Percentiles rank a stretch among this genome's conserved stretches.
Conservation (phyloP, 1,140 invertebrate genomes). For the Drosophila mojavensis region DNA sequence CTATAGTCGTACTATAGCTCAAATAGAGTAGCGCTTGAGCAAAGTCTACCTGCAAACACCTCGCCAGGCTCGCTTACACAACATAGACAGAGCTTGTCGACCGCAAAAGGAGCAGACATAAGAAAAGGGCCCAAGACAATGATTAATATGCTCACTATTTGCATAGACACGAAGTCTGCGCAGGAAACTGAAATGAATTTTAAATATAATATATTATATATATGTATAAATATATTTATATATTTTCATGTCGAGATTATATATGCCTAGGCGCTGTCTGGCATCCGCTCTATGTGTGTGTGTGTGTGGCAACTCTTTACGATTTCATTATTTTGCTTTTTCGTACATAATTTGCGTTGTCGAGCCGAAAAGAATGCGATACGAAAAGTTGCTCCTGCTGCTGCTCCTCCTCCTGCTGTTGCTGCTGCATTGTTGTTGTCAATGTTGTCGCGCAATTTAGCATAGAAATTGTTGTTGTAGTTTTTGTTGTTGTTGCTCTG, state of each 20-base stretch:
- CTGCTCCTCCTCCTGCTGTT: conserved; percentile 8
- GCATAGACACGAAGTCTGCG: conserved; percentile 67
- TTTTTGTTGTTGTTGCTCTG: conserved; percentile 13
- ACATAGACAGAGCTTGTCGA: not conserved
- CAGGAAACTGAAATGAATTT: conserved; percentile 62
- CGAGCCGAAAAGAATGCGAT: conserved; percentile 60
- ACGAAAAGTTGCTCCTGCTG: conserved; percentile 48
- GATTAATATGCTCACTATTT: conserved; percentile 76
- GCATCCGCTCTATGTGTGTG: not conserved
- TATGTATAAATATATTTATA: not conserved
- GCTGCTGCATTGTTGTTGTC: not conserved
- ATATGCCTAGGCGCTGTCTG: not conserved
- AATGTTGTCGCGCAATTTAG: conserved; percentile 65
- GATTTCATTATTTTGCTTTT: conserved; percentile 79
- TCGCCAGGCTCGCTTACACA: no score
- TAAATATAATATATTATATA: conserved; percentile 55
- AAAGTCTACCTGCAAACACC: no score
- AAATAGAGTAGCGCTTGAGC: no score
- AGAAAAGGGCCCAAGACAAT: conserved; percentile 34
- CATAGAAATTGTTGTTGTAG: conserved; percentile 55
- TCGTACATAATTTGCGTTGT: conserved; percentile 73
- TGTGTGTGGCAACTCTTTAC: conserved; percentile 71
- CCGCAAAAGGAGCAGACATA: conserved; percentile 19
- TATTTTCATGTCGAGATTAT: not conserved
- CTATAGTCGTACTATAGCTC: no score